Evolutionary conservation across 2,797 vertebrate species (phyloP).

Genomic region (Falco berigora): DNA sequence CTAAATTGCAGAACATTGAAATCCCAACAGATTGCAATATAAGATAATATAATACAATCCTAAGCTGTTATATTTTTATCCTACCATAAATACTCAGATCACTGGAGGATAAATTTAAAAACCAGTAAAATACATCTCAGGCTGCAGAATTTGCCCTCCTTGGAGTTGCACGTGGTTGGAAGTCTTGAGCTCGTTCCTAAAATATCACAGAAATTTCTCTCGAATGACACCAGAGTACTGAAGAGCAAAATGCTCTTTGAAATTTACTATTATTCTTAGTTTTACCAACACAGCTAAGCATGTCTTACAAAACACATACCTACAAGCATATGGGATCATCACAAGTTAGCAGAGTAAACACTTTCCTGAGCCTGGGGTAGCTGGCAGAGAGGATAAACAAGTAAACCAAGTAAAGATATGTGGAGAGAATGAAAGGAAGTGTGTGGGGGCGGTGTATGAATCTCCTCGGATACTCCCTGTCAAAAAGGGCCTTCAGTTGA

Average conservation of each 20-base stretch:
- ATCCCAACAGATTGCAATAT: neutral
- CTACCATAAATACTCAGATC: neutral
- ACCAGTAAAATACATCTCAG: neutral
- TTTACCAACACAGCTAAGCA: neutral
- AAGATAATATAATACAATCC: neutral
- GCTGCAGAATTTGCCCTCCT: neutral
- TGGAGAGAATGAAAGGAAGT: neutral
- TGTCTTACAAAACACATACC: neutral
- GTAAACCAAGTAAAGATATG: neutral
- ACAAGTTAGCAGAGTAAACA: neutral
- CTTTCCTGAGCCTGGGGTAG: neutral
- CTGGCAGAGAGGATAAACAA: slow-evolving; percentile 7
- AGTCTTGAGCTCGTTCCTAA: neutral
- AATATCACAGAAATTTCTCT: neutral
- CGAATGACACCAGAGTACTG: neutral
- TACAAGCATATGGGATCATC: neutral
- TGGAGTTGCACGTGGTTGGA: neutral
- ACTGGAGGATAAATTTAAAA: neutral
- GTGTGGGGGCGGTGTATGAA: neutral
- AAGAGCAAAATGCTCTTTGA: neutral
- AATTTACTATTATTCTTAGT: neutral
- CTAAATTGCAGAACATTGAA: neutral
- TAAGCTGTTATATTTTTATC: neutral
- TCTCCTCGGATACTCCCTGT: neutral
- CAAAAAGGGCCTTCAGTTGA: neutral